phyloP scores from a whole-genome alignment of 2,113 vertebrate genomes.

The Holacanthus passer region DNA sequence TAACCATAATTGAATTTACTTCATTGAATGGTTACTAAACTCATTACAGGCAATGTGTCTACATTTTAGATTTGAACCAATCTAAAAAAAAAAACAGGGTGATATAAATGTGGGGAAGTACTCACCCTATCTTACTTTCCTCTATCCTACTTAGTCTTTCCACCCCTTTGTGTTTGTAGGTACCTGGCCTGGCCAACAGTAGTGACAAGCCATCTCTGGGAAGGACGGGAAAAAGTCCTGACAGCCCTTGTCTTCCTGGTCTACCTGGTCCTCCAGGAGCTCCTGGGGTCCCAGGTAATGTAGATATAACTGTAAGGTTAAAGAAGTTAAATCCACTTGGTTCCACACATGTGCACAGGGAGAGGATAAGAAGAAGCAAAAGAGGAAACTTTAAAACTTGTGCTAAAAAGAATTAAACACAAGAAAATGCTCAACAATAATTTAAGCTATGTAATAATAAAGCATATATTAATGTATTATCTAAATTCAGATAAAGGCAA shows the following conservation, averaged over 20 bases:
- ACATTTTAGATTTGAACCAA: too few relatives aligned
- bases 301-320: neutral
- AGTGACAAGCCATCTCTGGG: constrained; percentile 78
- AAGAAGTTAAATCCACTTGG: neutral
- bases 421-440: neutral
- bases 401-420: neutral
- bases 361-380: neutral
- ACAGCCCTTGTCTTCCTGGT: constrained; percentile 62
- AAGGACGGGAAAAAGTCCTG: constrained; percentile 74
- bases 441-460: neutral
- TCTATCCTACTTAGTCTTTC: neutral
- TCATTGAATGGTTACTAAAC: neutral
- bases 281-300: constrained; percentile 83
- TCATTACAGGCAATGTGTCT: neutral
- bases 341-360: neutral
- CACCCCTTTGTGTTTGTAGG: constrained; percentile 46
- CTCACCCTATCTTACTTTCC: neutral
- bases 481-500: neutral
- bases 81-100: too few relatives aligned
- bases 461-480: neutral
- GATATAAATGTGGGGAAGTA: neutral
- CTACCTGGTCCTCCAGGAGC: constrained; percentile 77
- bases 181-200: constrained; percentile 77
- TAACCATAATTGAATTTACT: too few relatives aligned
- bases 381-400: neutral